These are phyloP conservation scores for Pammene fasciana DNA, from an alignment of 2,888 invertebrate species.

Conservation along the genomic window DNA sequence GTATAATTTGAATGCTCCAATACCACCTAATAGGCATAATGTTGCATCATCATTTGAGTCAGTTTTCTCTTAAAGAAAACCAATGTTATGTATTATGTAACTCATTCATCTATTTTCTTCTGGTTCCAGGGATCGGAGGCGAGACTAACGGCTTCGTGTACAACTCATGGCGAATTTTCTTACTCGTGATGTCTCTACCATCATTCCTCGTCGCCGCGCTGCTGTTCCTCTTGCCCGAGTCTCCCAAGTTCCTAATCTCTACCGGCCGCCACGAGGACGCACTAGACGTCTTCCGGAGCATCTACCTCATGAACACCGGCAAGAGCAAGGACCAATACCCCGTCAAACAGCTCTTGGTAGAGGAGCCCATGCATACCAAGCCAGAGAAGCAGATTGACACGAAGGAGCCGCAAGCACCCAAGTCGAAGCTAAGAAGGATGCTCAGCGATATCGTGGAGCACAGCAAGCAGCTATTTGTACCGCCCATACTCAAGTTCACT, in stretches of 20 bases:
- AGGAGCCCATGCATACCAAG: constrained; percentile 76
- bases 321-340: constrained; percentile 89
- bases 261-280: constrained; percentile 92
- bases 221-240: constrained; percentile 93
- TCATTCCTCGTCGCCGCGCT: constrained; percentile 93
- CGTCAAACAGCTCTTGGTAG: constrained; percentile 87
- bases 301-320: constrained; percentile 92
- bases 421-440: constrained; percentile 89
- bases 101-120: constrained; percentile 4
- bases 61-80: no score
- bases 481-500: constrained; percentile 92
- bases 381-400: constrained; percentile 85
- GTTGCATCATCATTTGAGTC: no score
- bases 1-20: no score
- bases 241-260: constrained; percentile 93
- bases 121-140: constrained; percentile 85
- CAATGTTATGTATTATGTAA: no score
- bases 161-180: constrained; percentile 96
- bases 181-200: constrained; percentile 93
- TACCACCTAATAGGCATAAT: no score
- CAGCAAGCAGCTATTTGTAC: constrained; percentile 90
- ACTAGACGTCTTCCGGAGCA: constrained; percentile 90
- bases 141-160: constrained; percentile 87
- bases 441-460: constrained; percentile 90
- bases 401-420: constrained; percentile 68